These are phyloP conservation scores for Beris chalybata DNA, from an alignment of 2,888 invertebrate genomes.

Conservation along the genomic window DNA sequence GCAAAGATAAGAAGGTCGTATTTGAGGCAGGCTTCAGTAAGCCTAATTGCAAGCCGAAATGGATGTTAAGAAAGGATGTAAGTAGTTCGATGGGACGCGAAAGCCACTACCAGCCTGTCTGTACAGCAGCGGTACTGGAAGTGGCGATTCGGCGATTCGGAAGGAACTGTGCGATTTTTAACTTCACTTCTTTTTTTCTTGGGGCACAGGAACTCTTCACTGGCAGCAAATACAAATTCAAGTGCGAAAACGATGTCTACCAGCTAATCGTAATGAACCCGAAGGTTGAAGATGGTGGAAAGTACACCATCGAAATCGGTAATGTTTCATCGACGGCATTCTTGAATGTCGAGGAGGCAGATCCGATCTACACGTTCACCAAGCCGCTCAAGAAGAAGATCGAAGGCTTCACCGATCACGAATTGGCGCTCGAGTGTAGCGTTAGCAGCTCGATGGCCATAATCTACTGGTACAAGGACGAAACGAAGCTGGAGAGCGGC, in stretches of 20 bases:
- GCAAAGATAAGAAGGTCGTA: constrained; percentile 91
- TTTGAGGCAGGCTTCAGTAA: constrained; percentile 96
- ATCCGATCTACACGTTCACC: constrained; percentile 90
- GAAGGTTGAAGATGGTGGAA: constrained; percentile 95
- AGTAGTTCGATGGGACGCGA: constrained; percentile 55
- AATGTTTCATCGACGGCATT: constrained; percentile 86
- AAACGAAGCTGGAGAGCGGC: constrained; percentile 73
- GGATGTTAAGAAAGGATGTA: constrained; percentile 91
- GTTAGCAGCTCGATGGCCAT: constrained; percentile 92
- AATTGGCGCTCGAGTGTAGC: constrained; percentile 87
- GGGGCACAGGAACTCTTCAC: constrained; percentile 86
- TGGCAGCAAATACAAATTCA: constrained; percentile 95
- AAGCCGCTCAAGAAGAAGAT: constrained; percentile 86
- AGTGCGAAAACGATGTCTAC: constrained; percentile 88
- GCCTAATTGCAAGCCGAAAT: constrained; percentile 91
- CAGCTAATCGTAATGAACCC: constrained; percentile 87
- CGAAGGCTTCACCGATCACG: constrained; percentile 89
- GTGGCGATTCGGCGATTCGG: background rate
- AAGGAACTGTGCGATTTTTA: background rate
- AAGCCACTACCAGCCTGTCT: background rate
- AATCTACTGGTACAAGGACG: constrained; percentile 91
- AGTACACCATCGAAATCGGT: constrained; percentile 93
- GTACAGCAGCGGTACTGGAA: background rate
- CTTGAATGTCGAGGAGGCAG: constrained; percentile 96
- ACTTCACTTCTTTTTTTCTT: background rate